phyloP scores from a whole-genome alignment of 2,113 vertebrate genomes.

The Psilopsiagon aurifrons region DNA sequence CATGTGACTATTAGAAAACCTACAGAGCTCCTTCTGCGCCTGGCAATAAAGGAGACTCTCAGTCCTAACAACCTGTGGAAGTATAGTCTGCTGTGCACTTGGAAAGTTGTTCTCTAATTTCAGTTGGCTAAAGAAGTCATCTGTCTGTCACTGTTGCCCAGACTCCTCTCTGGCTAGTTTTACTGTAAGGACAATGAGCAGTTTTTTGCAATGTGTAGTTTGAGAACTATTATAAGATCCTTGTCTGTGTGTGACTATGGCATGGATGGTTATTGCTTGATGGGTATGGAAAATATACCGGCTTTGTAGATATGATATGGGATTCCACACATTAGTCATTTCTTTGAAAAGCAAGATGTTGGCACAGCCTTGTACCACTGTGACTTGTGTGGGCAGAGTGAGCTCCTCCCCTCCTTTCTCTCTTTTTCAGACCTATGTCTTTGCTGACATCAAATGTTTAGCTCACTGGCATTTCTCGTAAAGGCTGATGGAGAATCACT shows the following conservation, averaged over 20 bases:
- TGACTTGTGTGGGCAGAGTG: neutral
- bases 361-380: neutral
- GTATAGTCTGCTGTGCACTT: neutral
- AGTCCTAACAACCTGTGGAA: neutral
- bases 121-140: neutral
- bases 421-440: neutral
- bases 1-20: neutral
- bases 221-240: neutral
- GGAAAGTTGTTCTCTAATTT: neutral
- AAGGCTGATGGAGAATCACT: neutral
- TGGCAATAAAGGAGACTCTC: neutral
- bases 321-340: fast-evolving
- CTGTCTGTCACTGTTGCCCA: neutral
- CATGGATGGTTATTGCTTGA: neutral
- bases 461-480: neutral
- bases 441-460: neutral
- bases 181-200: neutral
- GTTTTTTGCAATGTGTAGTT: neutral
- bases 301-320: neutral
- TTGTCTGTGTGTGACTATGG: neutral
- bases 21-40: neutral
- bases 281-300: neutral
- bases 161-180: neutral
- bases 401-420: neutral
- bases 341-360: neutral